phyloP scores from a whole-genome alignment of 1,140 invertebrate genomes.

The Musca domestica region DNA sequence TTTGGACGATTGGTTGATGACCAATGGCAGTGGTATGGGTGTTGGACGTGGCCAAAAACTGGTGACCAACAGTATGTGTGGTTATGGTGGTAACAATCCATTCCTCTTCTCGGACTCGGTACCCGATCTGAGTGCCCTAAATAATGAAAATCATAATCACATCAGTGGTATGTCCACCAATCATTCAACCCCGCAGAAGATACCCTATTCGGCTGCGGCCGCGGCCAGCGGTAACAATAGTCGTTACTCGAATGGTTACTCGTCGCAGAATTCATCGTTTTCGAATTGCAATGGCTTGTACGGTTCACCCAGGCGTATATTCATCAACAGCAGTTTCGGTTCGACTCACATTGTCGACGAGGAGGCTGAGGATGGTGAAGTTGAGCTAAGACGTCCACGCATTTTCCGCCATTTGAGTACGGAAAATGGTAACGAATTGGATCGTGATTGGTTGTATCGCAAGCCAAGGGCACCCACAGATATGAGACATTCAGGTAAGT shows the following conservation, averaged over 20 bases:
- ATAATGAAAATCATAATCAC: conserved; percentile 51
- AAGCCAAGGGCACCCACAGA: conserved; percentile 51
- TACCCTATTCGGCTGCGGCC: conserved; percentile 38
- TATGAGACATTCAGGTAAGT: conserved; percentile 48
- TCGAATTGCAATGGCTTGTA: conserved; percentile 39
- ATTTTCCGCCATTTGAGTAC: conserved; percentile 40
- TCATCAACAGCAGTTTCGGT: conserved; percentile 48
- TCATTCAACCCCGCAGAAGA: conserved; percentile 51
- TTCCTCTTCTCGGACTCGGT: conserved; percentile 52
- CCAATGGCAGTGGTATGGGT: conserved; percentile 37
- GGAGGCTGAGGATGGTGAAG: conserved; percentile 48
- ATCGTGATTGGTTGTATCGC: conserved; percentile 50
- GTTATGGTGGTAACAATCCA: conserved; percentile 47
- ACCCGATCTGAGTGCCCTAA: conserved; percentile 49
- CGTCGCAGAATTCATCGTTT: conserved; percentile 47
- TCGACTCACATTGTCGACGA: conserved; percentile 52
- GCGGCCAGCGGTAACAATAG: conserved; percentile 41
- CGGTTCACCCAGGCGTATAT: conserved; percentile 46
- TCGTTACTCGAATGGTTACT: conserved; percentile 50
- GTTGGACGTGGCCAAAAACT: conserved; percentile 42
- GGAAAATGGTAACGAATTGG: conserved; percentile 50
- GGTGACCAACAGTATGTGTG: conserved; percentile 46
- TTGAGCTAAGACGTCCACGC: conserved; percentile 44
- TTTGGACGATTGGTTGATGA: conserved; percentile 57
- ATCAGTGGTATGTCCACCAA: conserved; percentile 50